phyloP scores from a whole-genome alignment of 2,888 invertebrate genomes.

The Conops quadrifasciatus region DNA sequence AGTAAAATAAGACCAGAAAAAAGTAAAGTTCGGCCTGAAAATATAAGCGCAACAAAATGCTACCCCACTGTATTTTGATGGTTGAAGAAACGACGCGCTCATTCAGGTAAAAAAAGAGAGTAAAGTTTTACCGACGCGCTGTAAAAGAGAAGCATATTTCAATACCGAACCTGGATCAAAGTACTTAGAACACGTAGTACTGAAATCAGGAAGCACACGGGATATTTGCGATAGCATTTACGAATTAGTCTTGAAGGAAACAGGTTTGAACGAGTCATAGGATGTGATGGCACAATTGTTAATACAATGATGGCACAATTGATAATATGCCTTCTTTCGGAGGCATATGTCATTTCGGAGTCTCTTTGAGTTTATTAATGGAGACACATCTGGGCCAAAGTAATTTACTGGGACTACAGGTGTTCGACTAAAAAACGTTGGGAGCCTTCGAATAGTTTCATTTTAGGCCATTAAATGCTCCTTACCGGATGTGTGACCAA shows the following conservation, averaged over 20 bases:
- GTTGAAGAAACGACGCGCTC: background rate
- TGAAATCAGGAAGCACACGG: background rate
- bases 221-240: background rate
- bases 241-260: background rate
- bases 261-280: background rate
- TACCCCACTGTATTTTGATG: background rate
- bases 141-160: background rate
- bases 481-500: background rate
- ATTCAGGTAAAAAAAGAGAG: background rate
- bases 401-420: background rate
- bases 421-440: background rate
- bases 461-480: background rate
- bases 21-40: background rate
- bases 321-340: too few species aligned
- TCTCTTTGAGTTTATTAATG: background rate
- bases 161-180: background rate
- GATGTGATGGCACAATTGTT: background rate
- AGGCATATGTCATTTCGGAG: background rate
- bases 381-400: background rate
- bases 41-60: background rate
- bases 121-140: background rate
- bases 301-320: too few species aligned
- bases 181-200: background rate
- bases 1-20: background rate
- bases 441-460: background rate